phyloP scores from a whole-genome alignment of 2,888 invertebrate species.

The Lithophane ornitopus region DNA sequence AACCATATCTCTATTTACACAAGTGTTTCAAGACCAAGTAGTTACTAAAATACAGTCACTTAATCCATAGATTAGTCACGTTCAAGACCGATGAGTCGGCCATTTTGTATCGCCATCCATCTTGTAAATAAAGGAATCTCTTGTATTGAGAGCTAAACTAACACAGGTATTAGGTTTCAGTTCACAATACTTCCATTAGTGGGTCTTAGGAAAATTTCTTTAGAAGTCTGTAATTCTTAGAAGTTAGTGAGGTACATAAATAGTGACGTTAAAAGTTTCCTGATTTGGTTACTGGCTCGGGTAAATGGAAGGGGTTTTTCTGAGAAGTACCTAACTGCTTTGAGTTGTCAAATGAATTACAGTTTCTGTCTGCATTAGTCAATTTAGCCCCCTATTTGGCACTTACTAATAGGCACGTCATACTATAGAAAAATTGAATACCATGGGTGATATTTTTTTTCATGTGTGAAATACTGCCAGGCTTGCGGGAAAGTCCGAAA shows the following conservation, averaged over 20 bases:
- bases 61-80: conserved; percentile 13
- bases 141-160: conserved; percentile 38
- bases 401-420: background rate
- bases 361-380: background rate
- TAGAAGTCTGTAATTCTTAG: conserved; percentile 4
- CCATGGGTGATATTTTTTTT: no score
- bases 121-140: conserved; percentile 63
- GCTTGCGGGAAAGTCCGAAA: no score
- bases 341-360: background rate
- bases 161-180: conserved; percentile 43
- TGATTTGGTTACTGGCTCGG: conserved; percentile 2
- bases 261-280: background rate
- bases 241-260: background rate
- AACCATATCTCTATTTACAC: conserved; percentile 15
- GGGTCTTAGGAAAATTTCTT: conserved; percentile 1
- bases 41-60: conserved; percentile 1
- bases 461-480: no score
- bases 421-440: background rate
- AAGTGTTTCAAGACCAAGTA: background rate
- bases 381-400: no score
- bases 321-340: background rate
- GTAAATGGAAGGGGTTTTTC: background rate
- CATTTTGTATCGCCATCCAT: conserved; percentile 37
- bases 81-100: conserved; percentile 14
- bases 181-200: conserved; percentile 44